Base-by-base conservation (phyloP, 2,888 invertebrate species). In the Plemyria rubiginata region DNA sequence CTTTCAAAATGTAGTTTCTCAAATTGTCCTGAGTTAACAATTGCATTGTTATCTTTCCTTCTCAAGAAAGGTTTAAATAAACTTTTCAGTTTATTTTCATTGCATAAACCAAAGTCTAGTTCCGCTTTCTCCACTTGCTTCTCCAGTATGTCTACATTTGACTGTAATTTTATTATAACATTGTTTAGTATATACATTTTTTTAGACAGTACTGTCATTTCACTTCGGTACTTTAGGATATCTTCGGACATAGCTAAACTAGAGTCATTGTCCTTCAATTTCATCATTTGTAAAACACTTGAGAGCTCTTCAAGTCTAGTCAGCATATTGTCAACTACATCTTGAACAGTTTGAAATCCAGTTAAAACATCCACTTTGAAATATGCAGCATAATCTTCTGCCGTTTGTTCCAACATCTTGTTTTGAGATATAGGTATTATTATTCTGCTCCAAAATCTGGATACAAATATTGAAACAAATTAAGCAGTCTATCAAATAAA, bases 261-360 rank as follows among this genome's bases (percentile, higher is more conserved):
- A 76, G 92, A 89, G 71, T 93, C 88, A 74, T 84, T 79, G 74
- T 93, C 88, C 79, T 92, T 92, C 66, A 83, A 67, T 72, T 92
- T 87, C 65, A 95, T 93, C 81, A 94, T 94, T 67, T 94, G 92
- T 38, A 95, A 78, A 50, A 95, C 92, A 70, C 94, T 94, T 68
- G 94, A 94, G 67, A 95, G 90, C 79, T 95, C 95, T 81, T 95
- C 95, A 28, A 95, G 85, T 64, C 95, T 88, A 0, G 94, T 94
- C 54, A 95, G 79, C 94, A 95, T 95, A 75, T 95, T 95, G 70
- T 95, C 95, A 48, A 95, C 93, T 61, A 93, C 94, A 76, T 94
- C 93, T 81, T 94, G 94, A 22, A 95, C 92, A 2, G 94, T 94
- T 80, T 92, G 90, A 72, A 94, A 94, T 75, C 93, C 94, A 76